Percentiles rank a stretch among this genome's conserved stretches.
phyloP scores from a whole-genome alignment of 1,140 invertebrate genomes.

The Trichonephila inaurata region DNA sequence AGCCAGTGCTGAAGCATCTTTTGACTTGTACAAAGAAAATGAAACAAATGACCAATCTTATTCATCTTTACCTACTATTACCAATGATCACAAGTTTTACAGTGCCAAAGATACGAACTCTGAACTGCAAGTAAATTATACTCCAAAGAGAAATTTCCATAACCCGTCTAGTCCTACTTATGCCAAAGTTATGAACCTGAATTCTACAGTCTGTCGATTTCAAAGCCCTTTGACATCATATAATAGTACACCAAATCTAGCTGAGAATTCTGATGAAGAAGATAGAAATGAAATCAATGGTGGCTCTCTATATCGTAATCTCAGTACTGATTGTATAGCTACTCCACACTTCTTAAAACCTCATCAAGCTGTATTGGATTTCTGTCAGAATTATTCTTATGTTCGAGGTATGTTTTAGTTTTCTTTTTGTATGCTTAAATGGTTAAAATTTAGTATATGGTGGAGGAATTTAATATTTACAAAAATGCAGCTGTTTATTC shows the following conservation, averaged over 20 bases:
- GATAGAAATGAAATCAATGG: slow-evolving; percentile 43
- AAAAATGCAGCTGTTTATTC: not conserved
- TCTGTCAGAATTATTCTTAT: slow-evolving; percentile 67
- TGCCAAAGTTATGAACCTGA: slow-evolving; percentile 34
- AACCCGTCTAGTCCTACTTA: slow-evolving; percentile 36
- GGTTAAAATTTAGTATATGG: not conserved
- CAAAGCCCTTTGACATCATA: slow-evolving; percentile 48
- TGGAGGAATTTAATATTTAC: not conserved
- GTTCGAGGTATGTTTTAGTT: slow-evolving; percentile 26
- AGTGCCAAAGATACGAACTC: slow-evolving; percentile 65
- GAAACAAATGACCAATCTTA: slow-evolving; percentile 13
- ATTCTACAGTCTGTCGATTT: not conserved
- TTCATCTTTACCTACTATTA: slow-evolving; percentile 16
- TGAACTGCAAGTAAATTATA: not conserved
- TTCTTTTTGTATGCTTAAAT: not conserved
- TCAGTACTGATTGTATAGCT: slow-evolving; percentile 46
- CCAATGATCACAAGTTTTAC: not conserved
- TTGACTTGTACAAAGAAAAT: slow-evolving; percentile 12
- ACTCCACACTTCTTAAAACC: slow-evolving; percentile 57
- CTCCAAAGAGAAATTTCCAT: not conserved
- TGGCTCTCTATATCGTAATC: slow-evolving; percentile 40
- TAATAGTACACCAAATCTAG: slow-evolving; percentile 68
- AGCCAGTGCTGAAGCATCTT: not conserved
- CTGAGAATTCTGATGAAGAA: slow-evolving; percentile 71
- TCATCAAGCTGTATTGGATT: slow-evolving; percentile 67